phyloP scores from a whole-genome alignment of 2,113 vertebrate species.

The Campylomormyrus numenius region DNA sequence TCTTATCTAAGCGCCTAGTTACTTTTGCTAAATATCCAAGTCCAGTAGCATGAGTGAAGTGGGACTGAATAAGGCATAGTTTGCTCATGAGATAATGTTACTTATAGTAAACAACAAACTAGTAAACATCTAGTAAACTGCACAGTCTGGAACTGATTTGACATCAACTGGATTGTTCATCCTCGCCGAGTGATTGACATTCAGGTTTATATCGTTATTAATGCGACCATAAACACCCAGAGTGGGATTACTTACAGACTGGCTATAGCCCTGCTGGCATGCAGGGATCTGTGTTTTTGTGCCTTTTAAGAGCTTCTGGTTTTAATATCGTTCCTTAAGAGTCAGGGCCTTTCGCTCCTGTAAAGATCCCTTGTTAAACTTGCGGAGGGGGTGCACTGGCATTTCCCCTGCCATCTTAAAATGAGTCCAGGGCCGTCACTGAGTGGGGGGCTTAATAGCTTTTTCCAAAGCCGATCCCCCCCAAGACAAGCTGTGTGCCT shows the following conservation, averaged over 20 bases:
- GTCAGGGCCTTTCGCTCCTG: conserved; percentile 25
- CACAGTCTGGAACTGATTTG: not conserved
- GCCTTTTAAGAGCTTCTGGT: conserved; percentile 38
- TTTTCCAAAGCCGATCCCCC: not conserved
- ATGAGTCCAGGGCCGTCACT: not conserved
- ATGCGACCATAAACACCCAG: conserved; percentile 39
- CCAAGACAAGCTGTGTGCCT: not conserved
- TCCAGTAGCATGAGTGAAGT: not conserved
- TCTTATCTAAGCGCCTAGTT: not conserved
- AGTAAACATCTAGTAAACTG: not conserved
- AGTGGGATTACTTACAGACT: conserved; percentile 38
- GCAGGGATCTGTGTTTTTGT: conserved; percentile 30
- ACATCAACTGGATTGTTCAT: conserved; percentile 10
- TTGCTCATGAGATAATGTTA: not conserved
- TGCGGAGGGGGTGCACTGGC: conserved; percentile 9
- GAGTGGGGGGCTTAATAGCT: not conserved
- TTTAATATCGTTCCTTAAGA: conserved; percentile 39
- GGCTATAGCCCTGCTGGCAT: conserved; percentile 34
- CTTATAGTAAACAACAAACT: conserved; percentile 6
- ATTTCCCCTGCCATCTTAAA: not conserved
- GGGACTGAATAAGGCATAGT: not conserved
- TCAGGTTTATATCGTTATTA: conserved; percentile 39
- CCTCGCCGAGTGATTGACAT: conserved; percentile 32
- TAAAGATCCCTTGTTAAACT: conserved; percentile 30
- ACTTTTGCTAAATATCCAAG: not conserved